Base-by-base conservation (phyloP, 2,888 invertebrate species). In the Eledone cirrhosa region DNA sequence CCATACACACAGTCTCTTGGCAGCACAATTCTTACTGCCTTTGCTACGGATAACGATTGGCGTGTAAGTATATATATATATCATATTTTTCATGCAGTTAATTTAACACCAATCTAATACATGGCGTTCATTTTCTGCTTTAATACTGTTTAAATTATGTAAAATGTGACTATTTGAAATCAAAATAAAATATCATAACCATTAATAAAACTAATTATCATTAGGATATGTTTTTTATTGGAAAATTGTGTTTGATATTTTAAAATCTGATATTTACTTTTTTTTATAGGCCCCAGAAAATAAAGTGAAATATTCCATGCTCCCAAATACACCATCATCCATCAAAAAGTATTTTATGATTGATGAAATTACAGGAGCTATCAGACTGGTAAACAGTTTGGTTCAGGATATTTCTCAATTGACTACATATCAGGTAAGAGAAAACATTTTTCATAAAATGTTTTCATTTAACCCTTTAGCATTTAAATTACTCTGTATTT, bases 381-480 rank as follows among this genome's bases (percentile, higher is more conserved):
- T 89, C 24, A 86, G 81, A 48, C 82, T 88, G 24, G 84, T 84
- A 74, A 83, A 83, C 24, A 85, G 82, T 27, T 81, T 88, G n/a
- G 81, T 86, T 1, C 82, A 84, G 48, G 88, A 87, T 77, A 69
- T 72, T 13, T 48, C 81, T 0, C 80, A 80, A 53, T 81, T 82
- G 41, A 72, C 33, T 2, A 63, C 78, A n/a, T 85, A 79, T 72
- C 82, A 81, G 53, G 84, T 84, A 53, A 81, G 78, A 47, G 81
- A 41, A 11, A 41, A 41, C 41, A 8, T 41, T 41, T 41, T 41
- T 41, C 11, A 41, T 41, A 5, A 27, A 65, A 65, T 65, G 11
- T 27, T 65, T 41, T 11, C 41, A 41, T 41, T 41, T 11, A 41
- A n/a, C n/a, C n/a, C n/a, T n/a, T n/a, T n/a, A n/a, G n/a, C n/a